Conservation (phyloP, 2,113 vertebrate species). For the Connochaetes taurinus region DNA sequence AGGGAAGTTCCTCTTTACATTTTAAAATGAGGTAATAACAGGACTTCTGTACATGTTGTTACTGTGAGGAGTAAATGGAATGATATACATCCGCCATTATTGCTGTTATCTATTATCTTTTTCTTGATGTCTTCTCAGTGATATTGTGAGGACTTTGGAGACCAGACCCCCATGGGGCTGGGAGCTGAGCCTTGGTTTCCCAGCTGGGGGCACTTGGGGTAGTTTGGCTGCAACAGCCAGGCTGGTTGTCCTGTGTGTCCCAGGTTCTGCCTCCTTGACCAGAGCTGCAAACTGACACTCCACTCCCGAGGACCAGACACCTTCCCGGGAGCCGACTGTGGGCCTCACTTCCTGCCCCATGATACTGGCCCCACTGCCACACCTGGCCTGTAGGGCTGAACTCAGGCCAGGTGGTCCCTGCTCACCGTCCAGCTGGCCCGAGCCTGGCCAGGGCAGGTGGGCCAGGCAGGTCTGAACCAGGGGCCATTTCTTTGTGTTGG, state of each 20-base stretch:
- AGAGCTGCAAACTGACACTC: background rate
- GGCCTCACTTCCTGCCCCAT: background rate
- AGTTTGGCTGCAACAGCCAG: too few relatives aligned
- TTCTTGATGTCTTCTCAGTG: background rate
- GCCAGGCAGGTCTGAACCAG: background rate
- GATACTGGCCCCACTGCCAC: accelerated
- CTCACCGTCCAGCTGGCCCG: accelerated
- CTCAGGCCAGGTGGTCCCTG: background rate
- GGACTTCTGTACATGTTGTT: background rate
- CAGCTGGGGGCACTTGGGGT: accelerated
- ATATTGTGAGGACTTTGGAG: background rate
- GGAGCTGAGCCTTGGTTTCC: background rate
- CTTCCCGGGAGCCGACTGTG: background rate
- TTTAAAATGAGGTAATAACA: background rate
- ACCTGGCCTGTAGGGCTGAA: background rate
- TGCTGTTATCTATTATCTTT: accelerated
- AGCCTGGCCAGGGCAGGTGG: background rate
- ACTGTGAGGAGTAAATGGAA: background rate
- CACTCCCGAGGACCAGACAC: accelerated
- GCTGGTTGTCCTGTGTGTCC: background rate
- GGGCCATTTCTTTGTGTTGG: background rate
- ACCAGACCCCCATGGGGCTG: accelerated
- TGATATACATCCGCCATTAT: accelerated
- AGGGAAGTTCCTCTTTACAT: background rate
- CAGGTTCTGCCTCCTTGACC: accelerated